phyloP scores from a whole-genome alignment of 1,140 invertebrate genomes.

The Drosophila arizonae region DNA sequence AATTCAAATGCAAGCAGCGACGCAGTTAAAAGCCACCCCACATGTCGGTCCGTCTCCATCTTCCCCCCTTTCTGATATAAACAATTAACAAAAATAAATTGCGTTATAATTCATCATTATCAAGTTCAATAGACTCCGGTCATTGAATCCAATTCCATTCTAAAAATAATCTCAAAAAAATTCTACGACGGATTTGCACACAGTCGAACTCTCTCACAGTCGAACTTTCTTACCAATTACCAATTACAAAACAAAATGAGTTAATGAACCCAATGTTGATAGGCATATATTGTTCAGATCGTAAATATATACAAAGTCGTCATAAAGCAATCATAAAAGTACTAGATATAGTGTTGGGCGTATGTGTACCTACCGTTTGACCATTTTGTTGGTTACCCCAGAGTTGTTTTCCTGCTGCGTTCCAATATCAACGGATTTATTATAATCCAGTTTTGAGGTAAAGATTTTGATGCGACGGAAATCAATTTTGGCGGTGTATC shows the following conservation, averaged over 20 bases:
- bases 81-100: conserved; percentile 63
- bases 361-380: conserved; percentile 76
- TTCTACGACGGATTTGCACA: conserved; percentile 43
- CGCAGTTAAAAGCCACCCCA: conserved; percentile 47
- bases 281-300: conserved; percentile 13
- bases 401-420: conserved; percentile 82
- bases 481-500: conserved; percentile 71
- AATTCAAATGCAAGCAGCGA: conserved; percentile 53
- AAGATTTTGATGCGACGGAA: conserved; percentile 82
- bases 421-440: conserved; percentile 83
- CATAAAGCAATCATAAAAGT: background rate
- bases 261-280: conserved; percentile 45
- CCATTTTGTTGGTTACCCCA: conserved; percentile 83
- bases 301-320: background rate
- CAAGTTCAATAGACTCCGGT: conserved; percentile 63
- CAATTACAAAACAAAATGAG: conserved; percentile 46
- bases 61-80: background rate
- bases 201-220: conserved; percentile 42
- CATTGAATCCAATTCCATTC: conserved; percentile 31
- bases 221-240: conserved; percentile 44
- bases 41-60: background rate
- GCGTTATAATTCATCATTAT: conserved; percentile 73
- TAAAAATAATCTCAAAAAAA: conserved; percentile 26
- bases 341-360: background rate
- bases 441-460: conserved; percentile 83